Conservation (phyloP, 2,797 vertebrate species). For the Alcedo quadribrachys region DNA sequence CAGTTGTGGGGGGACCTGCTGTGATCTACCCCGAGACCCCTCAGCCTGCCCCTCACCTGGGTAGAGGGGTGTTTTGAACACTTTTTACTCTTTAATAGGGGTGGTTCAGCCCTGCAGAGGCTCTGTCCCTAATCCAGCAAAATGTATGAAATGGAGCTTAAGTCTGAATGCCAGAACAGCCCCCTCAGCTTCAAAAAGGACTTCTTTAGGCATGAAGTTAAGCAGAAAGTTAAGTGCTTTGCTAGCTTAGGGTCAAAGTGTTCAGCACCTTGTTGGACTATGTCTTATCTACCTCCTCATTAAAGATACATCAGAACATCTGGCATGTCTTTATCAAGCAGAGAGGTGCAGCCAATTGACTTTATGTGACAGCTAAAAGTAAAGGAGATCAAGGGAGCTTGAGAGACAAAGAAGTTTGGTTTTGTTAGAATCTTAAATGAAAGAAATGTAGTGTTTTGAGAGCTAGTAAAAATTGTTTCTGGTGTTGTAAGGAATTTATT, state of each 20-base stretch:
- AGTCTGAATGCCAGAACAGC: conserved; percentile 38
- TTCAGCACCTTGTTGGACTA: conserved; percentile 54
- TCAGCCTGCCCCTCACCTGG: background rate
- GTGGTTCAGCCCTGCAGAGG: background rate
- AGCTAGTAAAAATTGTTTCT: conserved; percentile 12
- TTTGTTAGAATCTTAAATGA: conserved; percentile 58
- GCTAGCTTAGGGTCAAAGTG: conserved; percentile 46
- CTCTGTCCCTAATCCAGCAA: background rate
- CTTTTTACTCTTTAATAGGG: background rate
- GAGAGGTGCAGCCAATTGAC: conserved; percentile 61
- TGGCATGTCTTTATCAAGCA: conserved; percentile 62
- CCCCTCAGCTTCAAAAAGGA: conserved; percentile 28
- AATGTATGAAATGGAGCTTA: background rate
- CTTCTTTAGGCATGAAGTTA: conserved; percentile 36
- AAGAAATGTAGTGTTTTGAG: background rate
- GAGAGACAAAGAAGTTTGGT: conserved; percentile 55
- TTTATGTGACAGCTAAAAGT: conserved; percentile 54
- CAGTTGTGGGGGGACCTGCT: background rate
- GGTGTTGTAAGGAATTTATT: conserved; percentile 25
- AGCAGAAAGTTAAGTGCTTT: conserved; percentile 59
- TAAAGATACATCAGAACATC: conserved; percentile 58
- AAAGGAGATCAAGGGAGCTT: conserved; percentile 58
- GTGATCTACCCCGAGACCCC: background rate
- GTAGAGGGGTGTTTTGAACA: background rate
- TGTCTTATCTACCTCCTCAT: conserved; percentile 57